phyloP scores from a whole-genome alignment of 35 echinoderm and acorn worm genomes.

The Apostichopus californicus region DNA sequence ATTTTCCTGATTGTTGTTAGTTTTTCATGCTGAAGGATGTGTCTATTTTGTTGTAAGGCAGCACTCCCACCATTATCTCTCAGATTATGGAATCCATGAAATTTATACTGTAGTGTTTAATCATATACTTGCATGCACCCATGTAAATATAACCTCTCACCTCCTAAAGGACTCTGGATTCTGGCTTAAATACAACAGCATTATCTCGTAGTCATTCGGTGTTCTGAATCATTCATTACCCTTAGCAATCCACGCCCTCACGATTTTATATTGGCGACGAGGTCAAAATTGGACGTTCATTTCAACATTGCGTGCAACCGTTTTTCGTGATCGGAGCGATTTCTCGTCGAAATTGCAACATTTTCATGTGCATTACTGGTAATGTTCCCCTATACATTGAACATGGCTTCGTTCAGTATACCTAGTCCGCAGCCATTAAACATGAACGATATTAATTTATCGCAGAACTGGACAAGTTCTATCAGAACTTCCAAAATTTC shows the following conservation, averaged over 20 bases:
- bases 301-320: not conserved
- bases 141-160: too few species aligned
- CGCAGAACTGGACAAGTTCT: constrained; percentile 56
- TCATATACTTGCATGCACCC: too few species aligned
- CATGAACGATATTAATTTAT: constrained; percentile 44
- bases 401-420: constrained; percentile 61
- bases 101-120: not conserved
- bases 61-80: not conserved
- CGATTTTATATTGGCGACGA: not conserved
- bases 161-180: too few species aligned
- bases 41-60: not conserved
- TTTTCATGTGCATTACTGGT: not conserved
- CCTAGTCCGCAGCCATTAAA: constrained; percentile 53
- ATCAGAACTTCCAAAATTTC: constrained; percentile 70
- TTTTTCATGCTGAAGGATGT: not conserved
- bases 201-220: too few species aligned
- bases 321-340: not conserved
- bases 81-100: not conserved
- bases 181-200: too few species aligned
- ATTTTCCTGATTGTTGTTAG: not conserved
- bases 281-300: not conserved
- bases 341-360: not conserved
- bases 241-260: too few species aligned
- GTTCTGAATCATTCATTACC: too few species aligned
- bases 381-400: not conserved